These are phyloP conservation scores for Chrysotoxum bicinctum DNA, from an alignment of 2,888 invertebrate genomes.

Conservation along the genomic window DNA sequence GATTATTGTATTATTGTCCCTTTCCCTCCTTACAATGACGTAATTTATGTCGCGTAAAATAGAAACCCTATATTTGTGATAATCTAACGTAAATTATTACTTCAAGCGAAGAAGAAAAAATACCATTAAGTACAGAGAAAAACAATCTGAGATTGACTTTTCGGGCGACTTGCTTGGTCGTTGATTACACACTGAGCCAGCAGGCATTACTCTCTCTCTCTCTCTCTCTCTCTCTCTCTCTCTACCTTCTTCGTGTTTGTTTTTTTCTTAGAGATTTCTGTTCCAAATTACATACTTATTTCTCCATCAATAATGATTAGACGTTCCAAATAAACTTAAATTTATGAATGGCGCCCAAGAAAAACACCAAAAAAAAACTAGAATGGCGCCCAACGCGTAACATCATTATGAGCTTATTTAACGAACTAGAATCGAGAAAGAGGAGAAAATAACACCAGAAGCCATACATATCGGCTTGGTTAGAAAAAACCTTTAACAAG, in stretches of 20 bases:
- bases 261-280: background rate
- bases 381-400: conserved; percentile 46
- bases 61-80: conserved; percentile 19
- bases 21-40: background rate
- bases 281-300: conserved; percentile 16
- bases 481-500: conserved; percentile 9
- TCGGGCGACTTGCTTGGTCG: conserved; percentile 4
- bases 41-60: conserved; percentile 2
- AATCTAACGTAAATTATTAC: conserved; percentile 5
- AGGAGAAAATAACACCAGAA: conserved; percentile 6
- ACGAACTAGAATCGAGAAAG: conserved; percentile 2
- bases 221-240: background rate
- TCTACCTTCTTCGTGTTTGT: background rate
- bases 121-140: conserved; percentile 8
- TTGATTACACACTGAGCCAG: background rate
- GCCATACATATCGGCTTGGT: conserved; percentile 17
- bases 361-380: background rate
- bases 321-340: background rate
- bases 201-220: too few relatives aligned
- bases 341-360: conserved; percentile 27
- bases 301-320: conserved; percentile 25
- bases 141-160: conserved; percentile 13
- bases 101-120: background rate
- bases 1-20: background rate
- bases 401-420: conserved; percentile 53